Evolutionary conservation across 2,888 invertebrate genomes (phyloP), one percentile per base, ranked within the genome.

Genomic region (Clivina fossor): DNA sequence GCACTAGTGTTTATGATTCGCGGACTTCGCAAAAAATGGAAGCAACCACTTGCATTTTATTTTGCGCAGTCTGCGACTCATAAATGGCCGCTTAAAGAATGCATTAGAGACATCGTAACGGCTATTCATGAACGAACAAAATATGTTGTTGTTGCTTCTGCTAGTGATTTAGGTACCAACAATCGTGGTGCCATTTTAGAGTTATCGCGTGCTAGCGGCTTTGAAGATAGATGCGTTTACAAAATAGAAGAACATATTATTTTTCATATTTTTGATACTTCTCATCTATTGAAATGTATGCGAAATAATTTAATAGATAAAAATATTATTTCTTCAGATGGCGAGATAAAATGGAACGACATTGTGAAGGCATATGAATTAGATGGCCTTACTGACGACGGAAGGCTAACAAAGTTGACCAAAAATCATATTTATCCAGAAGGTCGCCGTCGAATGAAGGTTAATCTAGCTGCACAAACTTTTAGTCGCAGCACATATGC

Each of bases 1-100:
- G 40, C 40, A 4, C 19, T 40, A 40, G 19, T 19, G 11, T 43
- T 43, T 24, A 43, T 43, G 43, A n/a, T 43, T 3, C 43, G 43
- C 13, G 43, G 43, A 4, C 5, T 43, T 2, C 13, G 19, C 24
- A 43, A 43, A 24, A 7, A n/a, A 13, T 43, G 43, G 43, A 43
- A 43, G 11, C 43, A 43, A 24, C 20, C 43, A 22, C 4, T 43
- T n/a, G 43, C 43, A 2, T 43, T 18, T 38, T 38, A 38, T 38
- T 19, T 38, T 9, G 38, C 18, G 7, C 38, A 38, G 8, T 38
- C 38, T 5, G 18, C 38, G 2, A 19, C 19, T 5, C 3, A 22
- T 20, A 43, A 20, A 9, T 3, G 13, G 8, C 9, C 11, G 24
- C 16, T 43, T n/a, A 43, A 43, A 9, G 9, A 15, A 5, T 43